Evolutionary conservation across 2,888 invertebrate genomes (phyloP), one percentile per base, ranked within the genome.

Genomic region (Spisula subtruncata): DNA sequence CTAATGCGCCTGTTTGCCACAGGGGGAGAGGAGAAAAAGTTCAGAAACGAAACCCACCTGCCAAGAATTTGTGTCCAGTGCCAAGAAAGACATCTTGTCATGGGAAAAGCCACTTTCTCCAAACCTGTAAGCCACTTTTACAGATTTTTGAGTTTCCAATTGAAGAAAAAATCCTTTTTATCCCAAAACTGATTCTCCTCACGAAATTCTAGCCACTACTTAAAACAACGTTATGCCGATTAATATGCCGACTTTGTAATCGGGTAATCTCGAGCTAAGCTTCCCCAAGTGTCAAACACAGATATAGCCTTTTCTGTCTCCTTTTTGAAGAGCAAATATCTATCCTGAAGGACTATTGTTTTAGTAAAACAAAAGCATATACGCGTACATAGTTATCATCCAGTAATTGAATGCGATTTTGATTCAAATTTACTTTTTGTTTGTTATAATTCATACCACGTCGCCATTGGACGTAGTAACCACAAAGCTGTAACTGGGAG

Each of bases 331-430:
- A 56, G 85, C 54, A 79, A n/a, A 81, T 90, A 83, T 60, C 86
- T 91, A 89, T 87, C 92, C 89, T 90, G 89, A 90, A 93, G 93
- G 92, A 60, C 92, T 94, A 93, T 93, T 93, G 92, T 93, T 93
- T 91, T 92, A 92, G 90, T 88, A 91, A 86, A 88, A 92, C 92
- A 91, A 91, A 91, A 94, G 94, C 94, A 93, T 94, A 95, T 94
- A 95, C 94, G 93, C 92, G 92, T 93, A 93, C 93, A 93, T 93
- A 89, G 93, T 94, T 94, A 94, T 94, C 94, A 93, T 92, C 87
- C 80, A 91, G 93, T 95, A 95, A 95, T 95, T 95, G 94, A 93
- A 94, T 93, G 93, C 92, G 95, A 95, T 94, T 95, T 94, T 92
- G 93, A 95, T 95, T 95, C 94, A 95, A 94, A 95, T 94, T 94